These are phyloP conservation scores for Eudyptes chrysolophus DNA, from an alignment of 2,113 vertebrate genomes.

Conservation along the genomic window DNA sequence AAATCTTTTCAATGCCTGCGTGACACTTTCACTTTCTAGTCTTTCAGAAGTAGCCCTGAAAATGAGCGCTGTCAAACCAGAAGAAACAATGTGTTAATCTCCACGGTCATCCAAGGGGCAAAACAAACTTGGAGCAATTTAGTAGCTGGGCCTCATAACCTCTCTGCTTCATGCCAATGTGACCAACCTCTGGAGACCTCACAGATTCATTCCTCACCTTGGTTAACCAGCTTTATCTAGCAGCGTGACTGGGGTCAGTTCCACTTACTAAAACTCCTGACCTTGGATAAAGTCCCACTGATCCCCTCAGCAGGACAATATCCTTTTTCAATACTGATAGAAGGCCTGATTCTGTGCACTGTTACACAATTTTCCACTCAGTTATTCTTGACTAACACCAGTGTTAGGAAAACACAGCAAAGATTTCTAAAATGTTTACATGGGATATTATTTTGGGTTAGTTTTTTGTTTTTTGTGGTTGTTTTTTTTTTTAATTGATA, in stretches of 20 bases:
- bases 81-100: not conserved
- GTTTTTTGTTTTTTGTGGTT: too few relatives aligned
- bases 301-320: not conserved
- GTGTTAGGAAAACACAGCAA: not conserved
- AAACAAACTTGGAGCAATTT: not conserved
- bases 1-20: not conserved
- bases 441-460: not conserved
- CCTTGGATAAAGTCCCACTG: not conserved
- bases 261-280: not conserved
- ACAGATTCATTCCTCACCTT: not conserved
- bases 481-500: not conserved
- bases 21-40: not conserved
- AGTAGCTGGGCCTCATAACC: not conserved
- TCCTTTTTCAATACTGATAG: not conserved
- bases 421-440: not conserved
- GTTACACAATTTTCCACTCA: not conserved
- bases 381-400: not conserved
- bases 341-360: not conserved
- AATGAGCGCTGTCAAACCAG: not conserved
- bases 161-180: not conserved
- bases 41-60: constrained; percentile 5
- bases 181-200: not conserved
- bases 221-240: not conserved
- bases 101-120: not conserved
- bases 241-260: not conserved